Evolutionary conservation across 2,888 invertebrate genomes (phyloP).

Genomic region (Diadromus collaris): DNA sequence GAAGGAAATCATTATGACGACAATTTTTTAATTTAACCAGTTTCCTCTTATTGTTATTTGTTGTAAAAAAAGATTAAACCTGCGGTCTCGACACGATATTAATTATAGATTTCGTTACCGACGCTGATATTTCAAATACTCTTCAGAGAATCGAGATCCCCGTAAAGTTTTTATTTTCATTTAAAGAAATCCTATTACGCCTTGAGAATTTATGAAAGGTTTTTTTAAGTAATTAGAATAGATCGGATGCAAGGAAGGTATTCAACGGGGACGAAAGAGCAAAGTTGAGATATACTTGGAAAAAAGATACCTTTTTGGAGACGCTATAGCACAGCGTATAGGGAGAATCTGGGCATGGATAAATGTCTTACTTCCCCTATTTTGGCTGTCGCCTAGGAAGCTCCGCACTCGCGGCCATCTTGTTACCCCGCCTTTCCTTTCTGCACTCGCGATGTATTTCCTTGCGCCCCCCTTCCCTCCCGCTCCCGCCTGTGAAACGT

Average conservation of each 20-base stretch:
- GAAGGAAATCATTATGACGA: background rate
- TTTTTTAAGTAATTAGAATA: background rate
- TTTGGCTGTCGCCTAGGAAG: slow-evolving; percentile 58
- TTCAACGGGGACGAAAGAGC: background rate
- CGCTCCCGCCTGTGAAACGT: slow-evolving; percentile 64
- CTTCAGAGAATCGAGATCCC: too few species aligned
- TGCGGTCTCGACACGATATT: background rate
- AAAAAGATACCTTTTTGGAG: slow-evolving; percentile 23
- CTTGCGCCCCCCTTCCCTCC: slow-evolving; percentile 64
- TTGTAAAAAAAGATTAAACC: background rate
- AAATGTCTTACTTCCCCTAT: slow-evolving; percentile 77
- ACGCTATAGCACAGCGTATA: background rate
- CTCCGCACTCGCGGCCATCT: slow-evolving; percentile 75
- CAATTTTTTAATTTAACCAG: background rate
- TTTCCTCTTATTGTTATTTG: background rate
- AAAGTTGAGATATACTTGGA: background rate
- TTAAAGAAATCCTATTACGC: background rate
- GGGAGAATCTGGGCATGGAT: slow-evolving; percentile 54
- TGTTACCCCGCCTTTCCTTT: slow-evolving; percentile 76
- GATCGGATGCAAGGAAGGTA: background rate
- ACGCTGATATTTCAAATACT: too few species aligned
- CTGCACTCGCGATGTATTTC: slow-evolving; percentile 67
- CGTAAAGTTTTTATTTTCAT: too few species aligned
- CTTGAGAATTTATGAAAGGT: background rate
- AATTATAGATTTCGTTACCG: background rate